phyloP scores from a whole-genome alignment of 2,113 vertebrate genomes.

The Oriolus oriolus region DNA sequence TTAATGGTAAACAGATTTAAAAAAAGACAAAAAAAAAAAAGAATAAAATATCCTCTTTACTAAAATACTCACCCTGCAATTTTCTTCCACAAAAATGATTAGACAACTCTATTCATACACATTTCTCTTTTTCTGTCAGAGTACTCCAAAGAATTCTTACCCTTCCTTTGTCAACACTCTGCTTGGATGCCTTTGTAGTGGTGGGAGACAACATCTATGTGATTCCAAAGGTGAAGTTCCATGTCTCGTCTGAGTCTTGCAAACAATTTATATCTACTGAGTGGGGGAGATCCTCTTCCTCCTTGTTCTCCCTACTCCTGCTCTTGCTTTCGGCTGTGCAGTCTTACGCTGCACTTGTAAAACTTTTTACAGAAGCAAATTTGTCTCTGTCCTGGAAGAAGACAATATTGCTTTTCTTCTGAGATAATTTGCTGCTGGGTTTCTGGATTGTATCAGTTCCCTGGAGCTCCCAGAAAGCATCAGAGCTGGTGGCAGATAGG shows the following conservation, averaged over 20 bases:
- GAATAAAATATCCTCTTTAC: neutral
- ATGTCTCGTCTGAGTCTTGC: neutral
- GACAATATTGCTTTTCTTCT: neutral
- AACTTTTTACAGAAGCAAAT: neutral
- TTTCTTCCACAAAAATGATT: neutral
- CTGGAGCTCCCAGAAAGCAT: neutral
- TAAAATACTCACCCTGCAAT: neutral
- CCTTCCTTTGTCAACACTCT: neutral
- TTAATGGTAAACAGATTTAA: neutral
- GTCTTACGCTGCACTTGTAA: neutral
- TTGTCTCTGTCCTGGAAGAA: neutral
- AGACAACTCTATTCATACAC: neutral
- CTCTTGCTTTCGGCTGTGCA: neutral
- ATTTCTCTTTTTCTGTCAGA: neutral
- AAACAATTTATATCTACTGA: neutral
- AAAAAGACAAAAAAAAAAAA: neutral
- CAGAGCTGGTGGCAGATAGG: neutral
- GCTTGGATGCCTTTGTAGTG: neutral
- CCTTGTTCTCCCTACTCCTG: neutral
- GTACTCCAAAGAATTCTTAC: neutral
- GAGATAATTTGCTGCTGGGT: neutral
- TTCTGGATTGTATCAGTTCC: neutral
- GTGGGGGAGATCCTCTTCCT: neutral
- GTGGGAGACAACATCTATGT: fast-evolving
- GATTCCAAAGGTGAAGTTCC: neutral